Base-by-base conservation (phyloP, 2,113 vertebrate species). In the Rousettus leschenaultii region DNA sequence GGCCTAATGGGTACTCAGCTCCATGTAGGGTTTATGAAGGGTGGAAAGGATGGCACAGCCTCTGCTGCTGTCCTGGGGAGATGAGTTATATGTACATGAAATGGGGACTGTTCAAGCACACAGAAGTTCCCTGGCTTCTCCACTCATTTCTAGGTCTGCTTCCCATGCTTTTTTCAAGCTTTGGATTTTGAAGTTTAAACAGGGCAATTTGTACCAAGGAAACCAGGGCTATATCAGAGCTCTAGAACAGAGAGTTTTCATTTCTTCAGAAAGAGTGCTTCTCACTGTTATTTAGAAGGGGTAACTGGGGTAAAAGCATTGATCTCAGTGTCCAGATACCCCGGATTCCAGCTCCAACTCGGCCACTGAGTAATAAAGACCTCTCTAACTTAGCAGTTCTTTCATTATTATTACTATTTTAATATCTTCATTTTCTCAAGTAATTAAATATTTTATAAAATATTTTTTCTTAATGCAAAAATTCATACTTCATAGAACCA, bases 381-480 rank as follows among this genome's bases (percentile, higher is more conserved):
- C 6, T 28, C 61, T 95, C 45, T 89, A 89, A 70, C 38, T 82
- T 26, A 96, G 18, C 10, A 75, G 2, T 75, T 77, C 21, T 85
- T 91, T 70, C 68, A 16, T 94, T 51, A 24, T 82, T 35, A 26
- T 43, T 85, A 26, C 53, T 73, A 66, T 66, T 77, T 94, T 89
- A 89, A 73, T 92, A 51, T 63, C 43, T 83, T 84, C 28, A 55
- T 84, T 71, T 73, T 94, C 80, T 65, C 68, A 91, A 91, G 51
- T 61, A 88, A 59, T 90, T 92, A 77, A 48, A 24, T 66, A 63
- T 93, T 85, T 94, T n/a, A 93, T 89, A 70, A 93, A 93, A 75
- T 93, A 70, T 16, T 57, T 77, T 93, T 95, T 71, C 61, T 61
- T 82, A 61, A 66, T 16, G 85, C n/a, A 94, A 82, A 95, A 57